phyloP scores from a whole-genome alignment of 2,888 invertebrate species.

The Saturnia japonica region DNA sequence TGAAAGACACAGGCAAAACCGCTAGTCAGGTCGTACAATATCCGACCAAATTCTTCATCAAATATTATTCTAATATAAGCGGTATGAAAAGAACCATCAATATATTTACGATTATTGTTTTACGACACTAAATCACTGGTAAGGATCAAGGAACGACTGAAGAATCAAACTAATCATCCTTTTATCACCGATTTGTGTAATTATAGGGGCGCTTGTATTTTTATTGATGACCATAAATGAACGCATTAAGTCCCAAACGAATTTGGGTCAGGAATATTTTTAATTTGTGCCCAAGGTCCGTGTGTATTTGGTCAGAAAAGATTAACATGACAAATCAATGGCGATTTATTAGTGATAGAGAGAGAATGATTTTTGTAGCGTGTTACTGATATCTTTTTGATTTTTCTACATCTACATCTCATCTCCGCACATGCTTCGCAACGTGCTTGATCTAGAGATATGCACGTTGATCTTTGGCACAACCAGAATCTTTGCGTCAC shows the following conservation, averaged over 20 bases:
- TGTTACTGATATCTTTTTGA: no score
- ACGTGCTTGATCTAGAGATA: no score
- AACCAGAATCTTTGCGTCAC: no score
- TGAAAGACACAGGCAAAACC: neutral
- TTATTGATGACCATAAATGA: slow-evolving; percentile 9
- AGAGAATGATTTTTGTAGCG: no score
- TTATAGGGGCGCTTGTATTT: slow-evolving; percentile 10
- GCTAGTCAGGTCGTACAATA: neutral
- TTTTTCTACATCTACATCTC: no score
- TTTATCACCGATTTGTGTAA: slow-evolving; percentile 14
- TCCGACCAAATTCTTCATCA: slow-evolving; percentile 24
- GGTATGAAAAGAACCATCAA: slow-evolving; percentile 34
- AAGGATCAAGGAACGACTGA: slow-evolving; percentile 22
- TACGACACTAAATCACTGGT: slow-evolving; percentile 41
- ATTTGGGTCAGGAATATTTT: slow-evolving; percentile 8
- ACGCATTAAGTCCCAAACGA: neutral
- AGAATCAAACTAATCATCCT: slow-evolving; percentile 12
- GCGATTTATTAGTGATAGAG: no score
- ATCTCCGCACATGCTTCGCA: no score
- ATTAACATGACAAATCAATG: neutral
- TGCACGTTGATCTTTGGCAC: no score
- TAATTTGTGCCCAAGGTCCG: neutral
- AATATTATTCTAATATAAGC: slow-evolving; percentile 40
- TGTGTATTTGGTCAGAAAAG: neutral
- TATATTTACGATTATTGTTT: slow-evolving; percentile 46